These are phyloP conservation scores for Linnaemya vulpina DNA, from an alignment of 2,888 invertebrate genomes.

Conservation along the genomic window DNA sequence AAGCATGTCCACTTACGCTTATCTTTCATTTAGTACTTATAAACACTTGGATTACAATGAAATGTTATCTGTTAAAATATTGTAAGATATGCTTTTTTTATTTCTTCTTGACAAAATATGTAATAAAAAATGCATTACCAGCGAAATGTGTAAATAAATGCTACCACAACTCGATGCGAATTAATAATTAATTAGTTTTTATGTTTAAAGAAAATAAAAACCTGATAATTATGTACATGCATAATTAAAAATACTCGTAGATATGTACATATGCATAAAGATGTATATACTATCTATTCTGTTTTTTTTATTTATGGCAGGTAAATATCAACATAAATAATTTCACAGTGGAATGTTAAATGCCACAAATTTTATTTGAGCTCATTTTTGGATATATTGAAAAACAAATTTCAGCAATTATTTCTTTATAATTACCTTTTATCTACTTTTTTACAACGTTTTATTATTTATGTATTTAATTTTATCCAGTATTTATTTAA, in stretches of 20 bases:
- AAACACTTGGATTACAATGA: no score
- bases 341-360: neutral
- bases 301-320: neutral
- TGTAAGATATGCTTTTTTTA: no score
- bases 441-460: slow-evolving; percentile 2
- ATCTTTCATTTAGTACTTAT: no score
- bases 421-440: neutral
- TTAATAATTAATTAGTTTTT: no score
- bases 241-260: neutral
- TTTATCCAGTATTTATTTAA: neutral
- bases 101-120: no score
- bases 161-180: no score
- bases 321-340: neutral
- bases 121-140: no score
- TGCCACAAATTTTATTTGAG: neutral
- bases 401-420: neutral
- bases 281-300: neutral
- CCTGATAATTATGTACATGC: neutral
- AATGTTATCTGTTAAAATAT: no score
- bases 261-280: neutral
- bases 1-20: no score
- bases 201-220: no score
- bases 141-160: no score
- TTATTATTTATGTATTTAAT: neutral
- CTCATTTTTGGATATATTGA: neutral